Base-by-base conservation (phyloP, 2,888 invertebrate species). In the Athalia circularis region DNA sequence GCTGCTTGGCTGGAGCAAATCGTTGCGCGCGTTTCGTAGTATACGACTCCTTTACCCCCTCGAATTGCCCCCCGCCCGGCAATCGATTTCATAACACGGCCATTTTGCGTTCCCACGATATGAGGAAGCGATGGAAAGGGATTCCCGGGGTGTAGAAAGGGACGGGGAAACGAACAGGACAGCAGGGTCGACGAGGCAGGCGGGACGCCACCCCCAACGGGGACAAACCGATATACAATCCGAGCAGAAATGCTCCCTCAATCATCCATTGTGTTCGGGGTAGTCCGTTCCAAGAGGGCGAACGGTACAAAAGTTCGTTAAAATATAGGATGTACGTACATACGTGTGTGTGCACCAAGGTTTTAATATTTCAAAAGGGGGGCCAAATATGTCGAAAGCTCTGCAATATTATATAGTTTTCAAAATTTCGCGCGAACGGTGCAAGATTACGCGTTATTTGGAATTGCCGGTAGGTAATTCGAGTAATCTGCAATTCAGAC, bases 51-150 rank as follows among this genome's bases (percentile, higher is more conserved):
- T 13, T 5, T 62, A 0, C 8, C 29, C 68, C 80, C 59, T 64
- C 80, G 67, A 59, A 43, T 5, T 11, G 52, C 11, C 79, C 74
- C 61, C 68, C 57, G 64, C 67, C 59, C 81, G 83, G 86, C 84
- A 85, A 88, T 88, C 88, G 88, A 88, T 88, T 88, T 88, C 88
- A 88, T 88, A 88, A 88, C 87, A 87, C 88, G 87, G 88, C 88
- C 88, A 88, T 88, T 88, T 89, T 88, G 72, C 59, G 57, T 72
- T 72, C 59, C 72, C 59, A 72, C 72, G 72, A 72, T 57, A 72
- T 59, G 72, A 72, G 72, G 57, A 72, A 57, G 59, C 72, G 15
- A 72, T 68, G 68, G n/a, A 54, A 54, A 68, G 29, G 29, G 29
- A 29, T 29, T 29, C 29, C 11, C 54, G 54, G n/a, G 4, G 54